Conservation (phyloP, 2,888 invertebrate species). For the Limnephilus rhombicus region DNA sequence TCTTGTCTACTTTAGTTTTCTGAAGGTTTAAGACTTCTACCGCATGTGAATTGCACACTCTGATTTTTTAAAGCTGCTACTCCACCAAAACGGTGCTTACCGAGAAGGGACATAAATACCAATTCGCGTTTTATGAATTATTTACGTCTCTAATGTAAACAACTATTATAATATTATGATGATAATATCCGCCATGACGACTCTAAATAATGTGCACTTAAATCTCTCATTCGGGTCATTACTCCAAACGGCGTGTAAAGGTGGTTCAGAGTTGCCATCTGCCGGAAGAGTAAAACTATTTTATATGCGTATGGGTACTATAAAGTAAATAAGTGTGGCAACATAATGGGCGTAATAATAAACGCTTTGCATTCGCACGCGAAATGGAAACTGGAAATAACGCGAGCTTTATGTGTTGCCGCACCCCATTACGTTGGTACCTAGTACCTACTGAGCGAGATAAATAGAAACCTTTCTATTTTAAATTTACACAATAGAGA, state of each 20-base stretch:
- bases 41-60: no score
- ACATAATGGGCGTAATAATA: conserved; percentile 50
- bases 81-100: neutral
- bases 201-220: conserved; percentile 21
- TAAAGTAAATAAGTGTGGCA: conserved; percentile 48
- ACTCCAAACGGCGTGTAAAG: conserved; percentile 8
- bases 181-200: neutral
- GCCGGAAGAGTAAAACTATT: conserved; percentile 43
- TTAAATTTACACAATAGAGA: neutral
- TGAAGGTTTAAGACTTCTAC: no score
- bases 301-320: conserved; percentile 23
- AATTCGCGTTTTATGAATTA: neutral
- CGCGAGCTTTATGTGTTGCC: neutral
- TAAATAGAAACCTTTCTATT: neutral
- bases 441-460: neutral
- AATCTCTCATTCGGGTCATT: conserved; percentile 15
- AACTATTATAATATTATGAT: neutral
- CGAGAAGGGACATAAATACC: neutral
- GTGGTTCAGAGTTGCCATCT: conserved; percentile 27
- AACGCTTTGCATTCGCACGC: conserved; percentile 43
- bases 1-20: no score
- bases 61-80: neutral
- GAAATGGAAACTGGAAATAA: neutral
- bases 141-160: neutral
- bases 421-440: neutral